Percentiles rank a stretch among this genome's conserved stretches.
Evolutionary conservation across 2,797 vertebrate species (phyloP).

Genomic region (Spinus olivaceus): DNA sequence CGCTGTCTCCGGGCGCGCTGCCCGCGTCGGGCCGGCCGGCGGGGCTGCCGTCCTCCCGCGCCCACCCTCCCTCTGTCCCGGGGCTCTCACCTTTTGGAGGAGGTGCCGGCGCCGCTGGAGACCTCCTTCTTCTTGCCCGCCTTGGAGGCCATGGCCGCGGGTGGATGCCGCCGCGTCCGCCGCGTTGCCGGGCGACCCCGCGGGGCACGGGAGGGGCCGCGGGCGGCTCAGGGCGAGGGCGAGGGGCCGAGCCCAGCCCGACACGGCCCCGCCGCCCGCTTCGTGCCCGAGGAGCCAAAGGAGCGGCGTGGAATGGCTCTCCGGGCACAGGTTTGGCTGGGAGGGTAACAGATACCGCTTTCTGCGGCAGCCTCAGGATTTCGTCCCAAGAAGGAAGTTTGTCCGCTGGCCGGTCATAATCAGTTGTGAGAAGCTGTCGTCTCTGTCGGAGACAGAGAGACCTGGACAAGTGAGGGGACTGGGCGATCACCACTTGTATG

Average conservation of each 20-base stretch:
- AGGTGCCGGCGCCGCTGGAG: not conserved
- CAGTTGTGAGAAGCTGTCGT: not conserved
- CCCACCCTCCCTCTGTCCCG: not conserved
- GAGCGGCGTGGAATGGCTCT: fast-evolving
- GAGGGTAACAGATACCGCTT: fast-evolving
- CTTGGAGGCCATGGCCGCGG: slow-evolving; percentile 47
- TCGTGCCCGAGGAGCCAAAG: fast-evolving
- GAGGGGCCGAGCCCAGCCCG: too few relatives aligned
- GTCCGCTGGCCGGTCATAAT: not conserved
- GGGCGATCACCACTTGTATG: fast-evolving
- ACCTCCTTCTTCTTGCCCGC: not conserved
- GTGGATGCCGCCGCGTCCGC: not conserved
- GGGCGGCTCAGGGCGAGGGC: not conserved
- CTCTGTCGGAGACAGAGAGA: not conserved
- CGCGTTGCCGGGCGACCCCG: slow-evolving; percentile 57
- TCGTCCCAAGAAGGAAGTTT: fast-evolving
- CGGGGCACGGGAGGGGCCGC: not conserved
- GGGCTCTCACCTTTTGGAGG: not conserved
- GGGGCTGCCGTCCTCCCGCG: not conserved
- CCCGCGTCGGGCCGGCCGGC: not conserved
- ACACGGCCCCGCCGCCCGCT: too few relatives aligned
- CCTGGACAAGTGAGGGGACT: too few relatives aligned
- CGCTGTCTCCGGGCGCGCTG: too few relatives aligned
- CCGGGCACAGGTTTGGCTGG: fast-evolving
- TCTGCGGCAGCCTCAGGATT: fast-evolving